Evolutionary conservation across 2,113 vertebrate species (phyloP), one percentile per base, ranked within the genome.

Genomic region (Pampusana beccarii): DNA sequence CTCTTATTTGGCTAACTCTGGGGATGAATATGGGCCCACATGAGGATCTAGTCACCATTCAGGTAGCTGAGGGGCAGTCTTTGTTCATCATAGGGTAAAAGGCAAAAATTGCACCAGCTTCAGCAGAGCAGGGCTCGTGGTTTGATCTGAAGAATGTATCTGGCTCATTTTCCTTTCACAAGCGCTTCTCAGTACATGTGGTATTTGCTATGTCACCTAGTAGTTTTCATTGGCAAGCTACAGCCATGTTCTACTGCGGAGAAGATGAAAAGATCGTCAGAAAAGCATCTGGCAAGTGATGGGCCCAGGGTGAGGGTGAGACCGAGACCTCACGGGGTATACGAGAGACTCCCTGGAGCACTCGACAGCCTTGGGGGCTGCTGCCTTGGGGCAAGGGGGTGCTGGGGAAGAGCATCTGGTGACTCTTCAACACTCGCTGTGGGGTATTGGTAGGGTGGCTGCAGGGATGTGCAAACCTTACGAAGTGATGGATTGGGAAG

Each of bases 331-430:
- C 4, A 4, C 34, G 7, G 33, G 4, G 7, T 31, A 62, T 16
- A 38, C 40, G 71, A 11, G 24, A 75, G 31, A 12, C 18, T 74
- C 19, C 28, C 21, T 75, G 66, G 12, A 46, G 16, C 18, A 29
- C n/a, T 38, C 1, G 3, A 24, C 5, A 61, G 17, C 28, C 38
- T 71, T 5, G 2, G 31, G 13, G 10, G 14, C 42, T 4, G 0
- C 46, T 66, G 46, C 3, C 61, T 72, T 7, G 10, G 24, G 13
- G 18, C 2, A 0, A 4, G 29, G 34, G 8, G 23, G 2, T 42
- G 11, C 42, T 67, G 42, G 20, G 25, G 46, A 50, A 44, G 21
- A 57, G 9, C 17, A 25, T 26, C 17, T 61, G 31, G 15, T 31
- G 17, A 23, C 19, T 38, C 9, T 46, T 4, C 7, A 61, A 34